Evolutionary conservation across 2,888 invertebrate genomes (phyloP).

Genomic region (Anticlea derivata): DNA sequence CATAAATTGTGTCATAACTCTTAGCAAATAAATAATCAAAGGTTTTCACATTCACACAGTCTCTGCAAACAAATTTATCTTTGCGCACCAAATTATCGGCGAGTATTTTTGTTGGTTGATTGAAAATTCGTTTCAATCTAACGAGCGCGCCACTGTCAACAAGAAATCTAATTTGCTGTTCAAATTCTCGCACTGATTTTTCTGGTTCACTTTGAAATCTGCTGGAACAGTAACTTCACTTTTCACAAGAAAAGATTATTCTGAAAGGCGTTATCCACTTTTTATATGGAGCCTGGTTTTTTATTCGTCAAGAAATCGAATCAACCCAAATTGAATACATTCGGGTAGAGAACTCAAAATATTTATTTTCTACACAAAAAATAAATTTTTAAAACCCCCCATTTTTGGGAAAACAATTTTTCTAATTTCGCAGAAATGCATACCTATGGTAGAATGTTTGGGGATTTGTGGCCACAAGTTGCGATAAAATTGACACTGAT

Average conservation of each 20-base stretch:
- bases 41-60: conserved; percentile 10
- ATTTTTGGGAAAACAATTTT: no score
- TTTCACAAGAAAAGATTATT: neutral
- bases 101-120: conserved; percentile 61
- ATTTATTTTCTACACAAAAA: no score
- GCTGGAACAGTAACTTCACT: neutral
- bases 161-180: conserved; percentile 67
- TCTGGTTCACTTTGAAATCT: conserved; percentile 26
- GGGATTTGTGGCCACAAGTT: no score
- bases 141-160: conserved; percentile 65
- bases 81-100: conserved; percentile 50
- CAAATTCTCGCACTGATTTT: conserved; percentile 55
- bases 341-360: no score
- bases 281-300: no score
- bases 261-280: no score
- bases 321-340: no score
- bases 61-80: conserved; percentile 41
- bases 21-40: conserved; percentile 31
- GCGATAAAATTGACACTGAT: no score
- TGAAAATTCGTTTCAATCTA: conserved; percentile 68
- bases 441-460: no score
- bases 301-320: no score
- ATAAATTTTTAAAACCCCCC: no score
- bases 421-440: no score
- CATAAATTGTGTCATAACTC: neutral